Evolutionary conservation across 2,888 invertebrate species (phyloP), one percentile per base, ranked within the genome.

Genomic region (Nemurella pictetii): DNA sequence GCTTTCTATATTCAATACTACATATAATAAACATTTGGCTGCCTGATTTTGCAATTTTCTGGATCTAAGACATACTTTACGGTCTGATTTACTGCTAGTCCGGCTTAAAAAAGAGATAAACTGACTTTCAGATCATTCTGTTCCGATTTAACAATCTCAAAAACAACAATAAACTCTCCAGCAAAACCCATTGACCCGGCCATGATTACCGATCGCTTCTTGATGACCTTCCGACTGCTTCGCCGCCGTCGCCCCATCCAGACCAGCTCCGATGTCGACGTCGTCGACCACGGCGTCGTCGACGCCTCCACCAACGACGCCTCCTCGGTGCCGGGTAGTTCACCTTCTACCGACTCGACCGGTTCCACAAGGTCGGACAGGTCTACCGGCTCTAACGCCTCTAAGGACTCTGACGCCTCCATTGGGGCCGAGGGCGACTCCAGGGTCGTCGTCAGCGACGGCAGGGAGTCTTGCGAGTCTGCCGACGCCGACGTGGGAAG

Each of bases 181-280:
- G 9, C 15, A 55, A 9, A 55, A 55, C 15, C 55, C 9, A 55
- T 55, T 12, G n/a, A n/a, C n/a, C n/a, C n/a, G n/a, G n/a, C n/a
- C n/a, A n/a, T n/a, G n/a, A n/a, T n/a, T 32, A 82, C 82, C 82
- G 82, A 72, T 82, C 82, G 5, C 29, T 82, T 82, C 72, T 55
- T 82, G 20, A 15, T 26, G n/a, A 82, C 72, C 27, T 82, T 82
- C 29, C 28, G 26, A 5, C 36, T 35, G 27, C 80, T 80, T 7
- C 80, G 20, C 35, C 35, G 32, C 26, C 35, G 20, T 30, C 32
- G 32, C 2, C 26, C 32, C 20, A 20, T 35, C 25, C 25, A 25
- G 5, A 25, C 32, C 36, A 4, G 0, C 32, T 26, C 25, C 0
- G 80, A 35, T 5, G 80, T 35, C 35, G 26, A 20, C 35, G 36